Evolutionary conservation across 2,888 invertebrate genomes (phyloP).

Genomic region (Hypsopygia costalis): DNA sequence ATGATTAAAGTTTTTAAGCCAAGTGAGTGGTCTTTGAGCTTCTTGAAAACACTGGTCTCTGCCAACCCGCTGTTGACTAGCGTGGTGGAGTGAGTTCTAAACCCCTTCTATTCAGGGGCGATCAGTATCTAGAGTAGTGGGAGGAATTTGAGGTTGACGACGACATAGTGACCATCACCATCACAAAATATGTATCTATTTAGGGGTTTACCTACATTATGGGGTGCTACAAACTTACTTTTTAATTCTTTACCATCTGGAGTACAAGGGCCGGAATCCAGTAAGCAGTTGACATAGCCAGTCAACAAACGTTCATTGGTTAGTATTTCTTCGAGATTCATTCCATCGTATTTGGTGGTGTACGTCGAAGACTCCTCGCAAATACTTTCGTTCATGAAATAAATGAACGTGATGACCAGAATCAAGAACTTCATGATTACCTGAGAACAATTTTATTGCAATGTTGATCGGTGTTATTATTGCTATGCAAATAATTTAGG

Average conservation of each 20-base stretch:
- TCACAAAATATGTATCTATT: too few relatives aligned
- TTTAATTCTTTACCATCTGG: slow-evolving; percentile 87
- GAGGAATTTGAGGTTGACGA: too few relatives aligned
- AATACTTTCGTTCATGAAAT: slow-evolving; percentile 18
- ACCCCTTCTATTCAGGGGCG: too few relatives aligned
- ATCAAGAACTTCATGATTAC: slow-evolving; percentile 19
- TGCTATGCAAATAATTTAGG: neutral
- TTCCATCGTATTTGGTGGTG: slow-evolving; percentile 86
- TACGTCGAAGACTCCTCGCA: slow-evolving; percentile 54
- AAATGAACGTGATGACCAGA: slow-evolving; percentile 19
- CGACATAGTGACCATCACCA: too few relatives aligned
- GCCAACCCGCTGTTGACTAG: too few relatives aligned
- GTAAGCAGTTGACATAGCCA: slow-evolving; percentile 86
- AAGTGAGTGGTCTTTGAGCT: too few relatives aligned
- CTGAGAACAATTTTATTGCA: slow-evolving; percentile 1
- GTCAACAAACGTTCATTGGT: slow-evolving; percentile 84
- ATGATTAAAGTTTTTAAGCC: too few relatives aligned
- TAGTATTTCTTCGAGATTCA: slow-evolving; percentile 86
- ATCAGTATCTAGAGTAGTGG: too few relatives aligned
- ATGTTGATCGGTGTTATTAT: too few relatives aligned
- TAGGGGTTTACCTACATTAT: too few relatives aligned
- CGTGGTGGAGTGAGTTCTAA: too few relatives aligned
- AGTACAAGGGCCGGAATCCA: slow-evolving; percentile 84
- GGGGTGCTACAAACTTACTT: slow-evolving; percentile 61
- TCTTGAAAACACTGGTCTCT: too few relatives aligned